These are phyloP conservation scores for Gymnorhina tibicen DNA, from an alignment of 2,113 vertebrate species.

Conservation along the genomic window DNA sequence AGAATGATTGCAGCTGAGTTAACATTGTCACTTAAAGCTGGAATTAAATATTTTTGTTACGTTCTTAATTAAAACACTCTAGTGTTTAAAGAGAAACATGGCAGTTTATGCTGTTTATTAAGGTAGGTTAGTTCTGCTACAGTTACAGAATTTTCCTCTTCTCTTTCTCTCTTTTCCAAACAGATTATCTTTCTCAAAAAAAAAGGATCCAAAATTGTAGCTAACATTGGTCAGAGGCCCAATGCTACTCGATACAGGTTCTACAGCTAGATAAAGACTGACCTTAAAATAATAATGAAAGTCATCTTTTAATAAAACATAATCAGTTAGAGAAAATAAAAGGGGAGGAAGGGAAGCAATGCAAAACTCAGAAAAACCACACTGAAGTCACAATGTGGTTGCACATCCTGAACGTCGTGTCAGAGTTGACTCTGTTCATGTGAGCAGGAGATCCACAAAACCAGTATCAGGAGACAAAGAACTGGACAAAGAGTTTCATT, in stretches of 20 bases:
- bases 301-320: neutral
- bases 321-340: neutral
- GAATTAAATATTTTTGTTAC: neutral
- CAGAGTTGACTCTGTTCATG: neutral
- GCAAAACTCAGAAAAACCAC: neutral
- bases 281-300: neutral
- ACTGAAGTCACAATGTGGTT: neutral
- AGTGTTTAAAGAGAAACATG: neutral
- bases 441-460: neutral
- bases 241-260: neutral
- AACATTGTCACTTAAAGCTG: neutral
- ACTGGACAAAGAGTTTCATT: neutral
- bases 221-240: neutral
- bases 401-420: fast-evolving
- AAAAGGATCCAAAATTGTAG: neutral
- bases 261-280: neutral
- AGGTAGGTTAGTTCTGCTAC: neutral
- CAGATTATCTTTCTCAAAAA: neutral
- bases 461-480: neutral
- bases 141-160: neutral
- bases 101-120: neutral
- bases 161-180: neutral
- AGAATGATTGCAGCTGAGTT: neutral
- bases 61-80: neutral
- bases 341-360: neutral